A percentile compares a stretch with the other conserved stretches of the same genome.
Evolutionary conservation across 2,888 invertebrate species (phyloP).

Genomic region (Lathronympha strigana): DNA sequence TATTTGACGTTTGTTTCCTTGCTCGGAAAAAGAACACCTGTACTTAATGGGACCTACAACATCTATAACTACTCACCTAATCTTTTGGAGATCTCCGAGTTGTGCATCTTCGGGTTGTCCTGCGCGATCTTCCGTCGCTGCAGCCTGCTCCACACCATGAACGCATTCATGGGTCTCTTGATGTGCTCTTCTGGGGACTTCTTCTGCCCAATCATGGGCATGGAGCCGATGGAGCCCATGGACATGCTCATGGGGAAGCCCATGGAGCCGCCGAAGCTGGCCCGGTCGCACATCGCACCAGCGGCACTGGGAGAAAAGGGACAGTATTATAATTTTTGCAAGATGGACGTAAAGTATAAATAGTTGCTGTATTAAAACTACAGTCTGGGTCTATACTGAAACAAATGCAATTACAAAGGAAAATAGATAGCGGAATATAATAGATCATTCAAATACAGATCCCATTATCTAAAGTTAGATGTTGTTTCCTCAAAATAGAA

Average conservation of each 20-base stretch:
- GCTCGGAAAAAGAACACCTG: too few relatives aligned
- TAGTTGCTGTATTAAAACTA: too few relatives aligned
- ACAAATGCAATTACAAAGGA: too few relatives aligned
- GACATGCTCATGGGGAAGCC: constrained; percentile 82
- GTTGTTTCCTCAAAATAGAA: too few relatives aligned
- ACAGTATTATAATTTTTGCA: constrained; percentile 2
- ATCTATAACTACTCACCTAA: constrained; percentile 87
- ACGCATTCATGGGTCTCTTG: constrained; percentile 99
- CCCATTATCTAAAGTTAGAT: too few relatives aligned
- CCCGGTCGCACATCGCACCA: constrained; percentile 89
- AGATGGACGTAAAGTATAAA: too few relatives aligned
- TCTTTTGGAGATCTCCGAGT: constrained; percentile 97
- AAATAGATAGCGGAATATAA: too few relatives aligned
- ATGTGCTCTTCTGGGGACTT: constrained; percentile 93
- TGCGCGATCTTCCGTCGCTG: constrained; percentile 98
- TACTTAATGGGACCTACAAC: too few relatives aligned
- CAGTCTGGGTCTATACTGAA: too few relatives aligned
- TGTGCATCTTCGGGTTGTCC: constrained; percentile 99
- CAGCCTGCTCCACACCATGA: constrained; percentile 98
- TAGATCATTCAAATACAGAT: too few relatives aligned
- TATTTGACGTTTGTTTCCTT: too few relatives aligned
- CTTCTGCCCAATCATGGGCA: constrained; percentile 77
- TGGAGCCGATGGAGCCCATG: constrained; percentile 84
- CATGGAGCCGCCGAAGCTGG: constrained; percentile 86
- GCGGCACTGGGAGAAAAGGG: constrained; percentile 84